phyloP scores from a whole-genome alignment of 2,888 invertebrate species.

The Horisme vitalbata region DNA sequence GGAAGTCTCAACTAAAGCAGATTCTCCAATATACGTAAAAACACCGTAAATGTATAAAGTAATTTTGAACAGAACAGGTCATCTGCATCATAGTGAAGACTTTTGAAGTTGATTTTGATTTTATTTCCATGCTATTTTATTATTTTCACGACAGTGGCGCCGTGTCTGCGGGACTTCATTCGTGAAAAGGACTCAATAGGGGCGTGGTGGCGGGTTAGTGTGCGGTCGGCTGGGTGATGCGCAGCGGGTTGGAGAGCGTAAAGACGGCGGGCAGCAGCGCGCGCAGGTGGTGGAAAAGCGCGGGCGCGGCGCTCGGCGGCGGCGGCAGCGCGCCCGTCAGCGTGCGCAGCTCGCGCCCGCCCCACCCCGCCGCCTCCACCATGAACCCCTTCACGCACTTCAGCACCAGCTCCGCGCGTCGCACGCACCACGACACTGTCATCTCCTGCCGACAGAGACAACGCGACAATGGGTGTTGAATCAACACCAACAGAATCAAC shows the following conservation, averaged over 20 bases:
- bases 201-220: not conserved
- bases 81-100: no score
- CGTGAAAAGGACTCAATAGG: not conserved
- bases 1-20: no score
- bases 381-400: slow-evolving; percentile 99
- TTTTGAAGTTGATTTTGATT: no score
- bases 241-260: slow-evolving; percentile 96
- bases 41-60: no score
- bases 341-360: slow-evolving; percentile 94
- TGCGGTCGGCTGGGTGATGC: slow-evolving; percentile 65
- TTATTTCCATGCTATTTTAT: no score
- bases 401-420: slow-evolving; percentile 97
- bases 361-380: slow-evolving; percentile 98
- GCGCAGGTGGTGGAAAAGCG: slow-evolving; percentile 87
- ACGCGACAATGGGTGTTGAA: not conserved
- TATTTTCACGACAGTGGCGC: no score
- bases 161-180: no score
- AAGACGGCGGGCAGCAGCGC: slow-evolving; percentile 96
- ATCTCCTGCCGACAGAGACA: slow-evolving; percentile 84
- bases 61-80: no score
- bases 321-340: slow-evolving; percentile 68
- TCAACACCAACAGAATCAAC: no score
- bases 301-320: slow-evolving; percentile 78
- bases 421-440: slow-evolving; percentile 98
- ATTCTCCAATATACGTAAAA: no score